Evolutionary conservation across 2,888 invertebrate genomes (phyloP), one percentile per base, ranked within the genome.

Genomic region (Sacculina carcini): DNA sequence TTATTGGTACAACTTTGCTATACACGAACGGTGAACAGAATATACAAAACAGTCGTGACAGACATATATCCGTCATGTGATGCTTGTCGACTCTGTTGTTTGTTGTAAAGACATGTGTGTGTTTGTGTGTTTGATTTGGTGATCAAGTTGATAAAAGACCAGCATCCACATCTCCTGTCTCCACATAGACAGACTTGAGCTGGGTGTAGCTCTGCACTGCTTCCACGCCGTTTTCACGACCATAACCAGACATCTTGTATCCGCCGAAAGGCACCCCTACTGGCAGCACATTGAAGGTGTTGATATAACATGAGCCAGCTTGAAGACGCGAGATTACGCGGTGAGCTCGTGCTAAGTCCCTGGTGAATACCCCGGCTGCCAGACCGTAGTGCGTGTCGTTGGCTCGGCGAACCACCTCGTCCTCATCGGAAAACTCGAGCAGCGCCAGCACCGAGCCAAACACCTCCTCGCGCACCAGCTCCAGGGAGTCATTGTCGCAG

Each of bases 301-400:
- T 73, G 21, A 73, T 62, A 63, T 70, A 73, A 6, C 72, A 61
- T n/a, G 66, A 67, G 5, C 73, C 73, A n/a, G 71, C 67, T 57
- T 71, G 62, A 53, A 73, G 57, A 12, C 61, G 57, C 16, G 64
- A 59, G 1, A 66, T 67, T 10, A 72, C 67, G 24, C 66, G 59
- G 58, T 72, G 68, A 4, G 70, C 72, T 51, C 67, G 60, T 26
- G 59, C 58, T n/a, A 73, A 55, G 59, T 72, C 67, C 52, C 70
- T 71, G 63, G 72, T 72, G 58, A 72, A 71, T 2, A 73, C 61
- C 5, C 71, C 73, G 31, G 68, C 72, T 14, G 72, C 70, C 51
- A 73, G 61, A 4, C 73, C 73, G 62, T 67, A 70, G 48, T 63
- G 60, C n/a, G 71, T 67, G 52, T 68, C 61, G 59, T 73, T 73